Base-by-base conservation (phyloP, 2,888 invertebrate species). In the Bembecia ichneumoniformis region DNA sequence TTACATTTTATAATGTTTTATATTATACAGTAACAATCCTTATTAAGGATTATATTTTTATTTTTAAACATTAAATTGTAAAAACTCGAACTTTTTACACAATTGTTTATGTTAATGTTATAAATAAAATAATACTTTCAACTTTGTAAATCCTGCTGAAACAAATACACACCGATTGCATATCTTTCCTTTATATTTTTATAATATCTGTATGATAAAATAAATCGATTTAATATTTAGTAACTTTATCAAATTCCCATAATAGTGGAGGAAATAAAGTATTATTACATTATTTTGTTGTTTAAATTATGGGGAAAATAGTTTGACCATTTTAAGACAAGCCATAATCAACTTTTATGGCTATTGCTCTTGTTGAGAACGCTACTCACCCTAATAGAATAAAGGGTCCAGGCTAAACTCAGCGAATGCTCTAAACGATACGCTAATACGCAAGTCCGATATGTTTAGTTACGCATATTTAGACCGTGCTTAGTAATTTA, bases 191-290 rank as follows among this genome's bases (percentile, higher is more conserved):
- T 40, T 40, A 40, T 40, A 40, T 40, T 68, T 71, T 70, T 68
- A 68, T 71, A 69, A 70, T 69, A 71, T 78, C 70, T 73, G 74
- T 73, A 74, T 71, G 64, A 68, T 63, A 28, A 28, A 64, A 70
- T 70, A 70, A 70, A 67, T 63, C 62, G 60, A 64, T 68, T 62
- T 55, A 66, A 65, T 64, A 63, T 61, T 66, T 77, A 75, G 71
- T 64, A 66, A 66, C 66, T 67, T 66, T 67, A 71, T 74, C 60
- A 64, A 68, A 68, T 73, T 68, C 63, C 71, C 71, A 70, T 71
- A 66, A 64, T 71, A 72, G 66, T 68, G 68, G 66, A 72, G 66
- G 72, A 70, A 73, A 77, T 77, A 70, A 78, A 75, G 72, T 75
- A 77, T 76, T 72, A 75, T 71, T 73, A 74, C 63, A 74, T 64